Conservation (phyloP, 2,113 vertebrate genomes). For the Corythoichthys haematopterus region DNA sequence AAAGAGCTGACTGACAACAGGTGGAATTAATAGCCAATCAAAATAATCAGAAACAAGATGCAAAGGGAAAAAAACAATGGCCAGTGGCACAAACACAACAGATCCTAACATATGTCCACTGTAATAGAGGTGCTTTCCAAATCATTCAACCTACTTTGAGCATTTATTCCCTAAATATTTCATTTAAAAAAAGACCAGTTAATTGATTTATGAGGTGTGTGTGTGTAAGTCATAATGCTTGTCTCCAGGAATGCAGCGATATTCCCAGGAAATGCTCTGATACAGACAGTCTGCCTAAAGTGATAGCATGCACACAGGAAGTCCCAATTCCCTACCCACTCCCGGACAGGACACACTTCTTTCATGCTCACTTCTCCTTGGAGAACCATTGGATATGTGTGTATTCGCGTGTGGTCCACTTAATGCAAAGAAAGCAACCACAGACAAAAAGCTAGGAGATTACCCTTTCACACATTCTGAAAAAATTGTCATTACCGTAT, state of each 20-base stretch:
- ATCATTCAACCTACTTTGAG: too few relatives aligned
- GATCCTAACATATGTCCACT: too few relatives aligned
- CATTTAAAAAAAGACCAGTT: too few relatives aligned
- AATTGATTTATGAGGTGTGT: background rate
- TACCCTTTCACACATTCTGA: background rate
- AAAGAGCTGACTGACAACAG: too few relatives aligned
- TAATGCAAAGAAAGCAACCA: slow-evolving; percentile 2
- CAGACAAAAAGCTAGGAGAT: background rate
- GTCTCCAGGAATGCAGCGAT: background rate
- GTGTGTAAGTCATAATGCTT: background rate
- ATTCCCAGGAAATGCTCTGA: slow-evolving; percentile 12
- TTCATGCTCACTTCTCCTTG: slow-evolving; percentile 37
- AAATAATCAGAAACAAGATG: too few relatives aligned
- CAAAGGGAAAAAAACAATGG: too few relatives aligned
- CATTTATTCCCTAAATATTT: too few relatives aligned
- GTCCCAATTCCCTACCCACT: slow-evolving; percentile 58
- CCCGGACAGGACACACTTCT: slow-evolving; percentile 27
- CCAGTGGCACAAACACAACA: too few relatives aligned
- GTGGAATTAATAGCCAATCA: too few relatives aligned
- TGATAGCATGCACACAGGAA: slow-evolving; percentile 44
- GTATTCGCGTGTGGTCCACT: slow-evolving; percentile 22
- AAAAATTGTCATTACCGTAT: background rate
- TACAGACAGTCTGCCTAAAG: slow-evolving; percentile 8
- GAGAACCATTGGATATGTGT: slow-evolving; percentile 20
- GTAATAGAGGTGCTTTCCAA: too few relatives aligned